These are phyloP conservation scores for Drosophila setifemur DNA, from an alignment of 1,140 invertebrate genomes.

Conservation along the genomic window DNA sequence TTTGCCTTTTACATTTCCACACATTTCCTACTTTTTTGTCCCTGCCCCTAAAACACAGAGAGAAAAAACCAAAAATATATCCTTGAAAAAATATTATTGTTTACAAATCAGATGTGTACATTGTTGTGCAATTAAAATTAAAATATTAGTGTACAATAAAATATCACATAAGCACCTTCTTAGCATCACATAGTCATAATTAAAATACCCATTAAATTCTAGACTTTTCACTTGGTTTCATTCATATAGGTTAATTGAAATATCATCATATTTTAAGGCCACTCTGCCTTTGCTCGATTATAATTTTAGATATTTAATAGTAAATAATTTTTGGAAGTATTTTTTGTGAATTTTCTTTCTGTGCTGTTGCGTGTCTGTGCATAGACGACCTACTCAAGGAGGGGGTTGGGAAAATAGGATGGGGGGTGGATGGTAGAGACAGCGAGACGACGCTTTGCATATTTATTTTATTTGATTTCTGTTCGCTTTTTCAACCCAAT, in stretches of 20 bases:
- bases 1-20: constrained; percentile 79
- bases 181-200: too few relatives aligned
- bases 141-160: too few relatives aligned
- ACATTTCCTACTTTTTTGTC: constrained; percentile 61
- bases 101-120: too few relatives aligned
- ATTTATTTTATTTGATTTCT: constrained; percentile 79
- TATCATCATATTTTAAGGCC: too few relatives aligned
- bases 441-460: constrained; percentile 71
- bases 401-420: constrained; percentile 21
- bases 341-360: neutral
- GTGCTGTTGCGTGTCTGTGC: constrained; percentile 69
- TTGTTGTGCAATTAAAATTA: too few relatives aligned
- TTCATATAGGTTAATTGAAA: too few relatives aligned
- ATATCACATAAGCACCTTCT: too few relatives aligned
- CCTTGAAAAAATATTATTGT: neutral
- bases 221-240: too few relatives aligned
- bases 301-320: too few relatives aligned
- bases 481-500: constrained; percentile 35
- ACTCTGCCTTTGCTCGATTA: too few relatives aligned
- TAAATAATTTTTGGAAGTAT: neutral
- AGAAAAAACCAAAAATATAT: neutral
- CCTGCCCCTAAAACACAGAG: neutral
- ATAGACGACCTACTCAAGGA: constrained; percentile 69
- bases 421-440: neutral
- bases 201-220: too few relatives aligned